Percentiles rank a stretch among this genome's conserved stretches.
Evolutionary conservation across 1,140 invertebrate genomes (phyloP).

Genomic region (Achroia grisella): DNA sequence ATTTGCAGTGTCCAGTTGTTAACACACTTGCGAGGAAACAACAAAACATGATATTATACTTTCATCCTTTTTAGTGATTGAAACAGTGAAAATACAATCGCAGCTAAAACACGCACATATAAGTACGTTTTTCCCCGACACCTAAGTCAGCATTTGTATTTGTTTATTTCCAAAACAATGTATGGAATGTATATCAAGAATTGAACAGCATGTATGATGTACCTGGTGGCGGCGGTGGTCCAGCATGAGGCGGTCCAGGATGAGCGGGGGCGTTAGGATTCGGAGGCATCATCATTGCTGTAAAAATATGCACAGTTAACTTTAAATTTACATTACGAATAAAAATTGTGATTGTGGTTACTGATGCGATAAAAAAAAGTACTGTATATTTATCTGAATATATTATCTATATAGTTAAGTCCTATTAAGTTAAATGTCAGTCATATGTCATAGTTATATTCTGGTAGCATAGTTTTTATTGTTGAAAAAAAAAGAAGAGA

Average conservation of each 20-base stretch:
- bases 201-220: too few relatives aligned
- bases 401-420: background rate
- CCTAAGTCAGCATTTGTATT: too few relatives aligned
- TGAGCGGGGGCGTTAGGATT: slow-evolving; percentile 31
- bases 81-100: too few relatives aligned
- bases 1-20: too few relatives aligned
- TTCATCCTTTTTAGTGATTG: too few relatives aligned
- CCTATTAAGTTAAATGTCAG: background rate
- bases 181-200: too few relatives aligned
- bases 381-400: background rate
- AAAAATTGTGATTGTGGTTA: background rate
- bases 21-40: too few relatives aligned
- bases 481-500: too few relatives aligned
- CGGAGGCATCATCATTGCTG: slow-evolving; percentile 57
- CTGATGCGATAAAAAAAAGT: background rate
- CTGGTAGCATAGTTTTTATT: background rate
- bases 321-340: background rate
- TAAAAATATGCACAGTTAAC: slow-evolving; percentile 7
- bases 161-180: too few relatives aligned
- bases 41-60: too few relatives aligned
- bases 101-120: too few relatives aligned
- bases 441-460: background rate
- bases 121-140: too few relatives aligned
- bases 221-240: slow-evolving; percentile 46
- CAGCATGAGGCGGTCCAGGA: slow-evolving; percentile 29